These are phyloP conservation scores for Alethe castanea DNA, from an alignment of 2,113 vertebrate species.

Conservation along the genomic window DNA sequence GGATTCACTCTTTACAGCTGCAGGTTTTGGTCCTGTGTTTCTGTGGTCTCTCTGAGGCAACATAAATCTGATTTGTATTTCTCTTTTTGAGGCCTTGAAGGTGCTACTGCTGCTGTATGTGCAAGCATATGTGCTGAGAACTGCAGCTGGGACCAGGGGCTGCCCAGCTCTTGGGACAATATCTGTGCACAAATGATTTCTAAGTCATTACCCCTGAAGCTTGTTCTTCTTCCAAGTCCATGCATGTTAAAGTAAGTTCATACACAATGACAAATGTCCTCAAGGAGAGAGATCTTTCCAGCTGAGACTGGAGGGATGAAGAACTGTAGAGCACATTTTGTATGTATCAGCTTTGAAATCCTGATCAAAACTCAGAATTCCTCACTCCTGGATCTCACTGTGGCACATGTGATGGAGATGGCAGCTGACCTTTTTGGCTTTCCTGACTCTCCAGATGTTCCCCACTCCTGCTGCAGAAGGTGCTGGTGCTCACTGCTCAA, in stretches of 20 bases:
- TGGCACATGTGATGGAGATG: neutral
- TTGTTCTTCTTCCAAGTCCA: neutral
- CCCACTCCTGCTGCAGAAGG: neutral
- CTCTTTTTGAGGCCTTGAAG: neutral
- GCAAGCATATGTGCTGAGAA: neutral
- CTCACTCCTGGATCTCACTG: neutral
- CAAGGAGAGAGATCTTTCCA: neutral
- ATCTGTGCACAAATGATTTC: neutral
- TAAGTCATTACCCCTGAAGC: neutral
- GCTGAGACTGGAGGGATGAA: neutral
- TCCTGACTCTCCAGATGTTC: neutral
- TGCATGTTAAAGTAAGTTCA: neutral
- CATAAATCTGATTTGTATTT: neutral
- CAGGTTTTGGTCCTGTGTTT: neutral
- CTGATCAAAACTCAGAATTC: neutral
- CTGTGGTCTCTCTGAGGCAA: neutral
- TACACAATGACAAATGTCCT: neutral
- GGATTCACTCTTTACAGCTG: neutral
- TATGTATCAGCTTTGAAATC: neutral
- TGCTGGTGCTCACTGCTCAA: neutral
- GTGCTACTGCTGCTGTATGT: neutral
- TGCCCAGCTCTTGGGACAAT: neutral
- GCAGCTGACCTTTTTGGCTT: neutral
- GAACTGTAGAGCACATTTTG: neutral
- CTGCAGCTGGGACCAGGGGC: neutral